Percentiles rank a stretch among this genome's conserved stretches.
Evolutionary conservation across 2,113 vertebrate species (phyloP).

Genomic region (Prunella fulvescens): DNA sequence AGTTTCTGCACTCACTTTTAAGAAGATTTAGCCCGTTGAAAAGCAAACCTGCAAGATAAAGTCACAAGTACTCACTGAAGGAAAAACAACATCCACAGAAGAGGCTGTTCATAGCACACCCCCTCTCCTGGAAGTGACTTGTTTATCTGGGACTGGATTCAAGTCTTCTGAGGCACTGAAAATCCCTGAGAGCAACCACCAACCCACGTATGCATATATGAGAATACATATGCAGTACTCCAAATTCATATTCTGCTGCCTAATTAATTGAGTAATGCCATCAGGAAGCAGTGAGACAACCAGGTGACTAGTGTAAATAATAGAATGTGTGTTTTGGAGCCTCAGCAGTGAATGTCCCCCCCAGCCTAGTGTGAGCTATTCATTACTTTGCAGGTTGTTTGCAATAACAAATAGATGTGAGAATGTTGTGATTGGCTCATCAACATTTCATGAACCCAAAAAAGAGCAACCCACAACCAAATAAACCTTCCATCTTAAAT

Average conservation of each 20-base stretch:
- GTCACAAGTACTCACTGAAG: neutral
- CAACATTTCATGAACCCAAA: neutral
- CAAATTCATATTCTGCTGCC: neutral
- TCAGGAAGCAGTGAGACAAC: neutral
- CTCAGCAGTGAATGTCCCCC: neutral
- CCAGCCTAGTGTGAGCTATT: neutral
- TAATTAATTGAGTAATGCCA: neutral
- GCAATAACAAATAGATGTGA: neutral
- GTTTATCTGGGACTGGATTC: conserved; percentile 3
- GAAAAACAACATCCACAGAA: neutral
- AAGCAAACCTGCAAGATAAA: neutral
- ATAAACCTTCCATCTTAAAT: neutral
- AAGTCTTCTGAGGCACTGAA: neutral
- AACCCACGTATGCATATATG: neutral
- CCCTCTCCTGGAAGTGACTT: neutral
- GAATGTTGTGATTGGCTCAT: conserved; percentile 15
- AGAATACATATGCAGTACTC: neutral
- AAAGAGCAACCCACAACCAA: neutral
- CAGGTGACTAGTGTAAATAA: neutral
- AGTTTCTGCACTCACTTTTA: neutral
- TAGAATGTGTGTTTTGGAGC: neutral
- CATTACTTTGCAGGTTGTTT: neutral
- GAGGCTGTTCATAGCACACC: neutral
- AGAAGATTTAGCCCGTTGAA: neutral
- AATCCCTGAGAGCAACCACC: neutral